phyloP scores from a whole-genome alignment of 2,888 invertebrate species.

The Pyralis farinalis region DNA sequence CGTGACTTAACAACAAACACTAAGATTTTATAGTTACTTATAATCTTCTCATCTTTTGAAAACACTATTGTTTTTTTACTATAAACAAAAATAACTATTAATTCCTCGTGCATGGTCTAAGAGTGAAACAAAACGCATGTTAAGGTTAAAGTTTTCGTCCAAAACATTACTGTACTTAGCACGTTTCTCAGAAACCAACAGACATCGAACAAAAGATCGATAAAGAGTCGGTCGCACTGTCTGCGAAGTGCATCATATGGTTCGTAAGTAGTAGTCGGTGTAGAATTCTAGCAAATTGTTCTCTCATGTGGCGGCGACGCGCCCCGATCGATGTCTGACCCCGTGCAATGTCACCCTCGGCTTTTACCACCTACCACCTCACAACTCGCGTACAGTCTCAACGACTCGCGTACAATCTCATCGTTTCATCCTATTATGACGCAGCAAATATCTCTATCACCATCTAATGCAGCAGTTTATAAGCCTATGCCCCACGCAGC shows the following conservation, averaged over 20 bases:
- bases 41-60: no score
- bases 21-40: no score
- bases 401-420: no score
- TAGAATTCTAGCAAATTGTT: constrained; percentile 40
- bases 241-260: constrained; percentile 4
- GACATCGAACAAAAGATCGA: not conserved
- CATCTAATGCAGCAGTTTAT: constrained; percentile 7
- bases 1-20: no score
- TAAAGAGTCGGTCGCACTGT: not conserved
- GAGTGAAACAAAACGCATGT: constrained; percentile 1
- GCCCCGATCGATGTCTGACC: constrained; percentile 69
- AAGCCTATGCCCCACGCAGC: constrained; percentile 1
- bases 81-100: no score
- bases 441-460: not conserved
- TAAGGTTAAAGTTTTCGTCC: not conserved
- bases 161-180: not conserved
- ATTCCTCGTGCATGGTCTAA: not conserved
- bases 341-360: constrained; percentile 58
- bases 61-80: no score
- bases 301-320: constrained; percentile 37
- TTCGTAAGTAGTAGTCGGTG: not conserved
- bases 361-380: constrained; percentile 29
- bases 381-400: not conserved
- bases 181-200: not conserved
- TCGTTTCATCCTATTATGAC: no score